phyloP scores from a whole-genome alignment of 2,888 invertebrate genomes.

The Lissonota sp. region DNA sequence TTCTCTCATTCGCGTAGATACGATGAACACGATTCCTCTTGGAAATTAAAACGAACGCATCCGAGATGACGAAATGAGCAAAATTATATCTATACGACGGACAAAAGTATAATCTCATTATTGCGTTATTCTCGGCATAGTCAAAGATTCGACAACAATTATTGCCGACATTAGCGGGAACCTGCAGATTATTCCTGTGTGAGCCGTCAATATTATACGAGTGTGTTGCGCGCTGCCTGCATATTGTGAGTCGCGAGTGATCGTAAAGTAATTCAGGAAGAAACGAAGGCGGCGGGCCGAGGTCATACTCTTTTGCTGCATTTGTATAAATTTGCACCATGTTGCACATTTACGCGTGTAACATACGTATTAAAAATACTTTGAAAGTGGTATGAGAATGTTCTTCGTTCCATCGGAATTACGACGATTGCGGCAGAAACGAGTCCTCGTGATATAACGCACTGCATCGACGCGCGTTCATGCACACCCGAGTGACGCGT shows the following conservation, averaged over 20 bases:
- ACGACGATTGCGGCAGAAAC: slow-evolving; percentile 27
- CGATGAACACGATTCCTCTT: too few relatives aligned
- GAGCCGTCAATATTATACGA: slow-evolving; percentile 61
- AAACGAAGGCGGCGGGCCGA: slow-evolving; percentile 24
- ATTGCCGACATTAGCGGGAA: slow-evolving; percentile 50
- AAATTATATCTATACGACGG: slow-evolving; percentile 58
- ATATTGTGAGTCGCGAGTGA: too few relatives aligned
- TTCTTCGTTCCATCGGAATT: slow-evolving; percentile 46
- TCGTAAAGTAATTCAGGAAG: slow-evolving; percentile 61
- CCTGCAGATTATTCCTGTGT: slow-evolving; percentile 62
- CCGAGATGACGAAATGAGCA: slow-evolving; percentile 41
- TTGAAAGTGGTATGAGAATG: slow-evolving; percentile 13
- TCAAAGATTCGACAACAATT: slow-evolving; percentile 52
- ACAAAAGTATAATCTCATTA: slow-evolving; percentile 50
- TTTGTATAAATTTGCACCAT: not conserved
- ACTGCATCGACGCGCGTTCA: too few relatives aligned
- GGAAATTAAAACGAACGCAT: too few relatives aligned
- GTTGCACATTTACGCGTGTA: not conserved
- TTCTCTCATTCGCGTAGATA: too few relatives aligned
- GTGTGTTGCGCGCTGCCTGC: slow-evolving; percentile 35
- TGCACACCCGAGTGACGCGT: too few relatives aligned
- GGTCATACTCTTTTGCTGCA: slow-evolving; percentile 50
- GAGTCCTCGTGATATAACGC: slow-evolving; percentile 28
- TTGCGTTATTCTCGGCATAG: slow-evolving; percentile 16
- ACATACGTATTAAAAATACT: slow-evolving; percentile 35